Conservation (phyloP, 2,113 vertebrate species). For the Prunella himalayana region DNA sequence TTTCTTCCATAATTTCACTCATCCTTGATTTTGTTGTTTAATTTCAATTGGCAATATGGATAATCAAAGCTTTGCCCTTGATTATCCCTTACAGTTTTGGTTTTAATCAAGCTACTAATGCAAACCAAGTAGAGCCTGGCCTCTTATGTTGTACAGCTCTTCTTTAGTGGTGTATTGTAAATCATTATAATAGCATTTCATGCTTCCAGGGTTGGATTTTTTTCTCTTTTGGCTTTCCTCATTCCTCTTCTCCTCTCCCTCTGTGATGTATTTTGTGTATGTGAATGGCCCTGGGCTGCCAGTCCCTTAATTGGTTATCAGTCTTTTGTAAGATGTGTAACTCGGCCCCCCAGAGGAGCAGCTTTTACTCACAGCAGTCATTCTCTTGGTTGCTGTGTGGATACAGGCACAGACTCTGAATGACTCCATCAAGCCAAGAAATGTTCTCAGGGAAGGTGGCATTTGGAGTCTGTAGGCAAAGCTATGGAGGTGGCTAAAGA, state of each 20-base stretch:
- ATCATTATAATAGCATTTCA: background rate
- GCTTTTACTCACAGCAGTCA: background rate
- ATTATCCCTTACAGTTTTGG: background rate
- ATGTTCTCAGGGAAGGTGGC: background rate
- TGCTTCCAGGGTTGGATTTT: background rate
- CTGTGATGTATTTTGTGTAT: background rate
- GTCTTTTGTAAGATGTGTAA: background rate
- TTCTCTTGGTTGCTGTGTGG: background rate
- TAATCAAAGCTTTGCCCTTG: constrained; percentile 30
- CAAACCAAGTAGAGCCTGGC: background rate
- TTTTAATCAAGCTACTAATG: constrained; percentile 28
- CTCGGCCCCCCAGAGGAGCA: background rate
- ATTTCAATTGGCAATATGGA: background rate
- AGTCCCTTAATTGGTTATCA: background rate
- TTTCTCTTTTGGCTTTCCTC: background rate
- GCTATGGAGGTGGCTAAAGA: background rate
- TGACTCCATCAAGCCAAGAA: background rate
- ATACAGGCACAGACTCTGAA: rapidly evolving
- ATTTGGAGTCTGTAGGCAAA: background rate
- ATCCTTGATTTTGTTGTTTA: constrained; percentile 13
- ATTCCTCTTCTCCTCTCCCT: background rate
- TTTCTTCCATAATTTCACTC: background rate
- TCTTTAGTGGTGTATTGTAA: background rate
- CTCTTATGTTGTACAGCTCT: background rate
- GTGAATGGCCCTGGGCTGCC: background rate